Evolutionary conservation across 1,140 invertebrate genomes (phyloP).

Genomic region (Drosophila sechellia): DNA sequence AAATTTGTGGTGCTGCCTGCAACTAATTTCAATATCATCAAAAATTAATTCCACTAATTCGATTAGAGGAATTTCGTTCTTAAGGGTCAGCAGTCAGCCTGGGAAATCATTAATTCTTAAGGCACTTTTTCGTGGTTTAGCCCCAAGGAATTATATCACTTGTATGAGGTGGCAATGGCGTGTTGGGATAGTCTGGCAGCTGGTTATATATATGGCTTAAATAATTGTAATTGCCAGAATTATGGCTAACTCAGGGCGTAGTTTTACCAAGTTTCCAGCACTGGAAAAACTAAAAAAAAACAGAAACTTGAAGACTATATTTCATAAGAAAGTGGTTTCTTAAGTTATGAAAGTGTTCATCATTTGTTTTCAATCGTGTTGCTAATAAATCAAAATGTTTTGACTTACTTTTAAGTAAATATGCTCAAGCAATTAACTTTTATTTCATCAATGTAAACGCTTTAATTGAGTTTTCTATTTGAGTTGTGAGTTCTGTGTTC

Average conservation of each 20-base stretch:
- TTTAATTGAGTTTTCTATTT: conserved; percentile 32
- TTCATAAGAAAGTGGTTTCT: too few species aligned
- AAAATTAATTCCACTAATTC: conserved; percentile 85
- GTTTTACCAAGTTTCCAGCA: too few species aligned
- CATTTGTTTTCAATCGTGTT: too few species aligned
- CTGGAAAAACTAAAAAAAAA: too few species aligned
- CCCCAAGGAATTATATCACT: conserved; percentile 8
- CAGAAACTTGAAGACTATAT: too few species aligned
- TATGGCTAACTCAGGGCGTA: neutral
- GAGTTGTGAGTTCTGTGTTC: conserved; percentile 9
- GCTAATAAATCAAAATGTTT: too few species aligned
- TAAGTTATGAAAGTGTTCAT: too few species aligned
- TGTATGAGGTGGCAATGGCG: conserved; percentile 65
- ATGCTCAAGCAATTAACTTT: conserved; percentile 23
- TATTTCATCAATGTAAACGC: conserved; percentile 13
- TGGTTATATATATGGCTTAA: conserved; percentile 50
- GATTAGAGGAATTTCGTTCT: conserved; percentile 70
- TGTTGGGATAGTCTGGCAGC: conserved; percentile 26
- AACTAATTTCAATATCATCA: conserved; percentile 84
- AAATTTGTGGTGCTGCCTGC: conserved; percentile 64
- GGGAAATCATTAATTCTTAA: conserved; percentile 67
- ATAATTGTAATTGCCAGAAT: conserved; percentile 37
- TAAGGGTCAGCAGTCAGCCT: conserved; percentile 13
- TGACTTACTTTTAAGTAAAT: neutral
- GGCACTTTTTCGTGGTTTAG: conserved; percentile 14